phyloP scores from a whole-genome alignment of 2,797 vertebrate species.

The Uromys caudimaculatus region DNA sequence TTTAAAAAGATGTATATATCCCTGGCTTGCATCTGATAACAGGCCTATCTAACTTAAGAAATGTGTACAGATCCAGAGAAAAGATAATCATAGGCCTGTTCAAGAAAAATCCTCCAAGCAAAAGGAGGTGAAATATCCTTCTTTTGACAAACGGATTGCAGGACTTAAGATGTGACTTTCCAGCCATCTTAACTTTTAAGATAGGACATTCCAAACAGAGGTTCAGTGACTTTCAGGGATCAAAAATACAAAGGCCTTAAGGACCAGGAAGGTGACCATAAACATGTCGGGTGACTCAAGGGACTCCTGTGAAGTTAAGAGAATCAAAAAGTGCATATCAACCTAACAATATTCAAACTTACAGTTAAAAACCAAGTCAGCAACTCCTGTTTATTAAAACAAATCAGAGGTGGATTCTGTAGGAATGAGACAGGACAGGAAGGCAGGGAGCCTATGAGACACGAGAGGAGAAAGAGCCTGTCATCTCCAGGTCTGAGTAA shows the following conservation, averaged over 20 bases:
- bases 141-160: slow-evolving; percentile 4
- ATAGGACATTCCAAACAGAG: neutral
- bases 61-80: neutral
- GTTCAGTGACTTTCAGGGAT: neutral
- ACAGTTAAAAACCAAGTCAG: slow-evolving; percentile 5
- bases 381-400: slow-evolving; percentile 18
- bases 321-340: neutral
- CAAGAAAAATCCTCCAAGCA: slow-evolving; percentile 1
- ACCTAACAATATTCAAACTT: slow-evolving; percentile 12
- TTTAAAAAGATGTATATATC: neutral
- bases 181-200: neutral
- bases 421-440: neutral
- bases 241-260: slow-evolving; percentile 15
- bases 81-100: slow-evolving; percentile 3
- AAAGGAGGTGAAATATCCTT: neutral
- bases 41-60: neutral
- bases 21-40: neutral
- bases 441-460: neutral
- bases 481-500: neutral
- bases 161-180: neutral
- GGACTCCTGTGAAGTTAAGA: neutral
- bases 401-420: slow-evolving; percentile 22
- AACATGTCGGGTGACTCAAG: neutral
- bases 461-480: neutral
- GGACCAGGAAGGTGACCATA: neutral